A percentile compares a stretch with the other conserved stretches of the same genome.
Conservation (phyloP, 2,888 invertebrate species). For the Leptinotarsa rubiginosa region DNA sequence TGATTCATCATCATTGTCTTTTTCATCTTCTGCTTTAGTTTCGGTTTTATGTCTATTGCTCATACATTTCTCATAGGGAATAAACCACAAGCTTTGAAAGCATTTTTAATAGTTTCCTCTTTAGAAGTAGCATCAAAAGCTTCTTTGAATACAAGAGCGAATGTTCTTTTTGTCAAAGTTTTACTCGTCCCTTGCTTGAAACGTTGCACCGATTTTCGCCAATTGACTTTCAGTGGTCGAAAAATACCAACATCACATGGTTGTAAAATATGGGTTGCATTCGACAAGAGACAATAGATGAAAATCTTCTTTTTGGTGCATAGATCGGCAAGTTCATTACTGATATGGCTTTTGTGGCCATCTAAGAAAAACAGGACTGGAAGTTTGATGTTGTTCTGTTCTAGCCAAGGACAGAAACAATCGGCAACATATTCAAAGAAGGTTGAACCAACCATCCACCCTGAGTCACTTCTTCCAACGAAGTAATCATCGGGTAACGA, state of each 20-base stretch:
- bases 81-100: too few species aligned
- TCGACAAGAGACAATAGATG: not conserved
- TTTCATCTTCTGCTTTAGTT: not conserved
- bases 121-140: conserved; percentile 12
- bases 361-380: not conserved
- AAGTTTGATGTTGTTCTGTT: not conserved
- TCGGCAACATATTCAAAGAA: not conserved
- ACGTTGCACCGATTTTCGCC: not conserved
- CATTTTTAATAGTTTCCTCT: too few species aligned
- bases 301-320: too few species aligned
- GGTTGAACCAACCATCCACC: not conserved
- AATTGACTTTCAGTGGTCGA: conserved; percentile 21
- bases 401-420: not conserved
- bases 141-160: conserved; percentile 9
- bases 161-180: not conserved
- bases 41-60: too few species aligned
- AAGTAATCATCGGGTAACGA: conserved; percentile 22
- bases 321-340: not conserved
- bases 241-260: conserved; percentile 25
- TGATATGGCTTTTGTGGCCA: conserved; percentile 8
- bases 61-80: too few species aligned
- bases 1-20: conserved; percentile 2
- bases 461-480: conserved; percentile 15
- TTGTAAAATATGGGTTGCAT: too few species aligned
- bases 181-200: conserved; percentile 7